Conservation (phyloP, 2,888 invertebrate genomes). For the Torymus tubicola region DNA sequence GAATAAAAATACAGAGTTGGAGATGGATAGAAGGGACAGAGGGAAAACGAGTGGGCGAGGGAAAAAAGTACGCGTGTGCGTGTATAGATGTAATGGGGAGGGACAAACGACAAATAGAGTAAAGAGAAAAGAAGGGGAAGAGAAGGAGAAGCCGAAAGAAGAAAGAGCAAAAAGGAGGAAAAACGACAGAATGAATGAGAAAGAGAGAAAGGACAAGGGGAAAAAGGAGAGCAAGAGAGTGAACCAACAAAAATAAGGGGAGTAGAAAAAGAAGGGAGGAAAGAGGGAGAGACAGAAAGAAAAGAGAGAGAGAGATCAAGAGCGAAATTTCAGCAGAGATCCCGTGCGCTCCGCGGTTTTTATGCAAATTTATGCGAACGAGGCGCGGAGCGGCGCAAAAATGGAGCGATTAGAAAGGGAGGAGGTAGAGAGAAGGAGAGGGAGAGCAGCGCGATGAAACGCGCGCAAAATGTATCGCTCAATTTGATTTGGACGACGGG, state of each 20-base stretch:
- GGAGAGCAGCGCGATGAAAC: background rate
- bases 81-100: too few species aligned
- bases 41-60: too few species aligned
- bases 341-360: conserved; percentile 23
- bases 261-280: background rate
- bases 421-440: conserved; percentile 30
- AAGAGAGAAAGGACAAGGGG: too few species aligned
- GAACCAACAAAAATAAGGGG: too few species aligned
- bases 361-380: conserved; percentile 52
- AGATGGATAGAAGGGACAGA: too few species aligned
- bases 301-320: conserved; percentile 8
- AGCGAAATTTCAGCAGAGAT: conserved; percentile 6
- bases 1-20: too few species aligned
- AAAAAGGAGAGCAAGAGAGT: background rate
- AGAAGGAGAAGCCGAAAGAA: too few species aligned
- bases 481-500: conserved; percentile 32
- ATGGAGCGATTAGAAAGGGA: conserved; percentile 50
- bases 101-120: too few species aligned
- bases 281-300: conserved; percentile 9
- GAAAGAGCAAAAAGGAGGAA: too few species aligned
- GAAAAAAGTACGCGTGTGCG: too few species aligned
- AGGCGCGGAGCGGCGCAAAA: conserved; percentile 25
- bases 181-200: too few species aligned
- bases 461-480: conserved; percentile 28
- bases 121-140: too few species aligned